Conservation (phyloP, 2,113 vertebrate species). For the Sinocyclocheilus maitianheensis region DNA sequence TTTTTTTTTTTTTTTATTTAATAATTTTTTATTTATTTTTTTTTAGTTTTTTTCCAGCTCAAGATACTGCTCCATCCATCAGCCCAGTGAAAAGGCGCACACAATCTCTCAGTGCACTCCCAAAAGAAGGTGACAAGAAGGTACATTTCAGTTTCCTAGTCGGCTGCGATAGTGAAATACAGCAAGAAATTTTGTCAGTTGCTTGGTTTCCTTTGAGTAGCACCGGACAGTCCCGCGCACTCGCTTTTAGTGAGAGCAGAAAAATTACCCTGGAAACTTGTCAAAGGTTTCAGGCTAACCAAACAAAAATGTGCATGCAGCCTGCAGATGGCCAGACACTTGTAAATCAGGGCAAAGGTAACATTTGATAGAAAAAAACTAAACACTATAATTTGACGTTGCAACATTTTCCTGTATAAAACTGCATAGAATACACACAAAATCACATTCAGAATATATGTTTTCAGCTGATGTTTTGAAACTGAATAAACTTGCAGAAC, state of each 20-base stretch:
- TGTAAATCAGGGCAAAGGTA: conserved; percentile 88
- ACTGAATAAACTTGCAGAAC: conserved; percentile 64
- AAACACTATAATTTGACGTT: background rate
- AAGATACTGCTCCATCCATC: conserved; percentile 77
- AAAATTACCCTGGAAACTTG: background rate
- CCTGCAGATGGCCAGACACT: conserved; percentile 85
- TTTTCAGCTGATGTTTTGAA: background rate
- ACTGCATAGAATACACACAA: background rate
- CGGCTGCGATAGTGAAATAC: too few relatives aligned
- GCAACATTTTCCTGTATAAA: background rate
- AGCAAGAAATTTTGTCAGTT: background rate
- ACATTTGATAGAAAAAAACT: background rate
- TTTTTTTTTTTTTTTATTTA: background rate
- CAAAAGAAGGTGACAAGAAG: conserved; percentile 90
- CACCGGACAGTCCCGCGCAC: too few relatives aligned
- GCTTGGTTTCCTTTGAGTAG: background rate
- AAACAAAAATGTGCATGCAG: conserved; percentile 83
- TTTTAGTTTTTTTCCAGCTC: conserved; percentile 75
- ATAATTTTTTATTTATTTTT: background rate
- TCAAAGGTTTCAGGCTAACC: conserved; percentile 56
- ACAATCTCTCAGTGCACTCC: conserved; percentile 89
- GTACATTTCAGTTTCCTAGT: background rate
- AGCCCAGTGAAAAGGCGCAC: conserved; percentile 86
- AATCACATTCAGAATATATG: background rate
- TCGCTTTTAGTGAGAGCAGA: background rate